Percentiles rank a stretch among this genome's conserved stretches.
phyloP scores from a whole-genome alignment of 2,113 vertebrate genomes.

The Sminthopsis crassicaudata region DNA sequence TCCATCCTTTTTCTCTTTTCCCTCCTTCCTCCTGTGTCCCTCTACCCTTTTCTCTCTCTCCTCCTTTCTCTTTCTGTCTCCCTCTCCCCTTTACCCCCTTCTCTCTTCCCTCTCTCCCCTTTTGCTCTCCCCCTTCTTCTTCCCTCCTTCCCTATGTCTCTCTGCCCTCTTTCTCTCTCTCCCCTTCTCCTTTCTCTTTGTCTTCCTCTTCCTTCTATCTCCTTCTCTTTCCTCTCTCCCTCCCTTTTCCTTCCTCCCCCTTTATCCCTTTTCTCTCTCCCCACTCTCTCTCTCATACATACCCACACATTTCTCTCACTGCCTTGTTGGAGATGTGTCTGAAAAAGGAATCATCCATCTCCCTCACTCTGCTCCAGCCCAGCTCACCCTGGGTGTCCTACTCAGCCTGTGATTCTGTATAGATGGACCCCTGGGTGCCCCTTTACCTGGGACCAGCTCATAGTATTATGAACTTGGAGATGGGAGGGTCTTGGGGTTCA shows the following conservation, averaged over 20 bases:
- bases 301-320: neutral
- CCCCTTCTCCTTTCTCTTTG: too few species aligned
- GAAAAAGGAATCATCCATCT: neutral
- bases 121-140: too few species aligned
- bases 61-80: too few species aligned
- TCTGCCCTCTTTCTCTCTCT: too few species aligned
- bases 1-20: too few species aligned
- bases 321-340: constrained; percentile 11
- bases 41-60: too few species aligned
- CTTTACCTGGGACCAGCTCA: neutral
- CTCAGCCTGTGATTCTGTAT: too few species aligned
- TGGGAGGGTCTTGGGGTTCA: neutral
- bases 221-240: too few species aligned
- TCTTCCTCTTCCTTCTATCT: too few species aligned
- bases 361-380: too few species aligned
- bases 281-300: neutral
- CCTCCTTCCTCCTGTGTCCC: neutral
- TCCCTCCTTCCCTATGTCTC: neutral
- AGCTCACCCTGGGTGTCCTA: too few species aligned
- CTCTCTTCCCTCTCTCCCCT: neutral
- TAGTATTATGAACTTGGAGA: neutral
- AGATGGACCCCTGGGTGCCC: neutral
- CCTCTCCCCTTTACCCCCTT: neutral
- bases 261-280: neutral
- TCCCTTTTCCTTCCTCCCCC: neutral